phyloP scores from a whole-genome alignment of 2,113 vertebrate genomes.

The Asarcornis scutulata region DNA sequence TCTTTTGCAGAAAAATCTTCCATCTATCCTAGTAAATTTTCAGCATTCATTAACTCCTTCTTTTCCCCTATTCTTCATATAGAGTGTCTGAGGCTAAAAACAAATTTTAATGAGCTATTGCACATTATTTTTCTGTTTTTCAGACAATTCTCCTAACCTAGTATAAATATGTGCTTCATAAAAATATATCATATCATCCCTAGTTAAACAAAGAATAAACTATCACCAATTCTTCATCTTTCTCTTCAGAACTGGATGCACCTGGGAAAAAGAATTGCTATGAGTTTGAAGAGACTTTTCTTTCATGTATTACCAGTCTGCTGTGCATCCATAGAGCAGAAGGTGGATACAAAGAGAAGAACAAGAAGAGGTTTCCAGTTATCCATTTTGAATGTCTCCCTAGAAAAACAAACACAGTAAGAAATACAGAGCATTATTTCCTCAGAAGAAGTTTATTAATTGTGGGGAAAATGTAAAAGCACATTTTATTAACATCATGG shows the following conservation, averaged over 20 bases:
- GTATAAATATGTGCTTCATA: not conserved
- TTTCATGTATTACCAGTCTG: slow-evolving; percentile 68
- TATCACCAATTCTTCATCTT: not conserved
- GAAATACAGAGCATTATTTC: not conserved
- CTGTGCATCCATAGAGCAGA: slow-evolving; percentile 46
- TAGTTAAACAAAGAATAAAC: not conserved
- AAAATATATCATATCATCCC: not conserved
- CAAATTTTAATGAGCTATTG: not conserved
- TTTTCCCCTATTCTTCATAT: not conserved
- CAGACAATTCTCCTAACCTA: not conserved
- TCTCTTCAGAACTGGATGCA: not conserved
- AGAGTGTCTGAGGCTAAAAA: not conserved
- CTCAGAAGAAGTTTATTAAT: not conserved
- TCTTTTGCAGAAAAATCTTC: not conserved
- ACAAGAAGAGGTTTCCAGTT: slow-evolving; percentile 25
- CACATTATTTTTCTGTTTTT: not conserved
- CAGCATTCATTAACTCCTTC: not conserved
- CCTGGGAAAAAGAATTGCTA: not conserved
- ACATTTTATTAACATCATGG: not conserved
- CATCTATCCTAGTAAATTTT: not conserved
- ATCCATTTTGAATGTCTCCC: slow-evolving; percentile 62
- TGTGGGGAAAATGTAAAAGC: not conserved
- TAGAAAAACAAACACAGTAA: slow-evolving; percentile 21
- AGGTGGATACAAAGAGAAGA: slow-evolving; percentile 25
- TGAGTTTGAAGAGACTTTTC: not conserved